Evolutionary conservation across 1,140 invertebrate species (phyloP), one percentile per base, ranked within the genome.

Genomic region (Pentalonia nigronervosa): DNA sequence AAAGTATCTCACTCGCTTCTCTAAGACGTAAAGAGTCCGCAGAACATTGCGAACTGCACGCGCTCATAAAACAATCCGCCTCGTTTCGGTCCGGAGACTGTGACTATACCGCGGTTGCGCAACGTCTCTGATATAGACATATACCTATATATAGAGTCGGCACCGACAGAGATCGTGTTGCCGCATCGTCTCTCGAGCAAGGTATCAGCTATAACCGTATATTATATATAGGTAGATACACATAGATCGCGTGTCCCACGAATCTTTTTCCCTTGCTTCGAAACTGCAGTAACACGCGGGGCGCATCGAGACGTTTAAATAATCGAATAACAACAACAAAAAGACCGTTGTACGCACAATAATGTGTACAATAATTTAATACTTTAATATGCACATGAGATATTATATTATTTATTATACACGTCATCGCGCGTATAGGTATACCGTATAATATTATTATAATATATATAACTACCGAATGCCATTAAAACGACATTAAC

Each of bases 51-150:
- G 30, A 25, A 89, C 41, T 41, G 41, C 87, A 90, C 88, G 53
- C 50, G 36, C 56, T 30, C 36, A n/a, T 23, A 92, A 84, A 92
- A 23, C 48, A 48, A 36, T 92, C 76, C 21, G 2, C 36, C 84
- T n/a, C 91, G 76, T 92, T 53, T 92, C 91, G 91, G 67, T 92
- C 81, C 47, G 34, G 53, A 34, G 45, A 92, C 91, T 84, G 34
- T 34, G n/a, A 34, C 87, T 11, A 36, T 36, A 34, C 1, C 34
- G 48, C 17, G 76, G 48, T 92, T 92, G 34, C 91, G 91, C 47
- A 92, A 92, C 47, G 9, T 45, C 47, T 8, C 23, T 48, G 34
- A 34, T 53, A 21, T 21, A 87, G 41, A 2, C 48, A 0, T 30
- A 11, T n/a, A 76, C n/a, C 36, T 3, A 34, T 17, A 34, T 30